Evolutionary conservation across 2,113 vertebrate species (phyloP), one percentile per base, ranked within the genome.

Genomic region (Paraplagusia blochii): DNA sequence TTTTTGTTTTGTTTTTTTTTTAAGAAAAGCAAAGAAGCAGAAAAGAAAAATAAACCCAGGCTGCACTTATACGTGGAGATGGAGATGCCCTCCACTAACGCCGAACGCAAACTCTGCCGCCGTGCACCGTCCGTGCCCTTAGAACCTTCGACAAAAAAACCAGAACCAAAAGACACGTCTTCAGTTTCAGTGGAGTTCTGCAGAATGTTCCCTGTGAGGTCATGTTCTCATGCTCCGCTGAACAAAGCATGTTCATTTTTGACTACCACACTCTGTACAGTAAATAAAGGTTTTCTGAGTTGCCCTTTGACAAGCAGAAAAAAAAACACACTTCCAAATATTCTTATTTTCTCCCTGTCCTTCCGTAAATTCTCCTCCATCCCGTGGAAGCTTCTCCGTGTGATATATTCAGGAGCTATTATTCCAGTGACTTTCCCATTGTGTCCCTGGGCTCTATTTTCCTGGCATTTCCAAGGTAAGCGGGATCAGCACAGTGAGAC

Each of bases 321-420:
- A 40, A 39, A 33, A 62, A 58, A 33, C 22, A 33, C 8, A 5
- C 11, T 15, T 9, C 42, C 5, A 48, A 40, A 13, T 40, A 11
- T 50, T 43, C 6, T 22, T 13, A 29, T 48, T 48, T 47, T 33
- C 29, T n/a, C 39, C 47, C 63, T 33, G 52, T 58, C 14, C 35
- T 38, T 11, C 14, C 51, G 29, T 11, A 47, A 52, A 66, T 13
- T 22, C 36, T 44, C 2, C 5, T 17, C 33, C 45, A 48, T 43
- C 50, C 47, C 22, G 58, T 48, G 16, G 66, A 69, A 56, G 63
- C 53, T 72, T 39, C 50, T 67, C 44, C 44, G 33, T 11, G 19
- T 58, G 2, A 8, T 12, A 39, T 22, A 11, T 17, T 3, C 0
- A 9, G 55, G 58, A 72, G 14, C 16, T 22, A 17, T 57, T 40